These are phyloP conservation scores for Mesorhabditis spiculigera DNA, from an alignment of 2,888 invertebrate genomes.

Conservation along the genomic window DNA sequence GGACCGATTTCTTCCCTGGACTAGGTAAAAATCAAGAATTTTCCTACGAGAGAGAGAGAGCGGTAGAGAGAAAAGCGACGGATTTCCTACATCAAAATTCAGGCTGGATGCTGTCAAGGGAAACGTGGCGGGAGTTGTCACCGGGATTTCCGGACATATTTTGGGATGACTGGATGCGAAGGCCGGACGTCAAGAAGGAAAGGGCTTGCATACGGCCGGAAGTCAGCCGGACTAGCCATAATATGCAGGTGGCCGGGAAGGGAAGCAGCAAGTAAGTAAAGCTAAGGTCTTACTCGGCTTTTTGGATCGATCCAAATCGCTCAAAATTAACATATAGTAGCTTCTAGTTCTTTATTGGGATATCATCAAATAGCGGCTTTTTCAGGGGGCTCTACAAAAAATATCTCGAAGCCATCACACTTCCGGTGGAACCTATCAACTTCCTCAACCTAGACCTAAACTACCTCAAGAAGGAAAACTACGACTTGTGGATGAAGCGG, in stretches of 20 bases:
- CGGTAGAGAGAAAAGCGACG: neutral
- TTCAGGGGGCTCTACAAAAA: conserved; percentile 51
- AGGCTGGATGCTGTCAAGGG: conserved; percentile 81
- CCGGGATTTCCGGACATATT: conserved; percentile 80
- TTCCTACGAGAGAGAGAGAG: neutral
- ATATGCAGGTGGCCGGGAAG: conserved; percentile 79
- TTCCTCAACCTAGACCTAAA: conserved; percentile 84
- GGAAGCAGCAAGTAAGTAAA: conserved; percentile 72
- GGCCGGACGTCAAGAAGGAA: conserved; percentile 78
- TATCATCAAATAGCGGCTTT: conserved; percentile 33
- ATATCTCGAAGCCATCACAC: conserved; percentile 43
- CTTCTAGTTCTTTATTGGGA: conserved; percentile 23
- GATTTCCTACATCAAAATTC: neutral
- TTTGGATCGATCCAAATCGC: neutral
- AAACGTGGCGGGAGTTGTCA: conserved; percentile 79
- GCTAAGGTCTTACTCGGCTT: neutral
- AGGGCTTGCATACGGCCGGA: conserved; percentile 93
- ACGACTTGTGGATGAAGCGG: conserved; percentile 17
- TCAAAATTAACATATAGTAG: conserved; percentile 8
- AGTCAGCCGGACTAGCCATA: conserved; percentile 77
- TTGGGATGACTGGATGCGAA: conserved; percentile 99
- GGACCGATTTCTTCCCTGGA: conserved; percentile 95
- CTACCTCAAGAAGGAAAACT: conserved; percentile 74
- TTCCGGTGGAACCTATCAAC: conserved; percentile 69
- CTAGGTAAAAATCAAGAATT: conserved; percentile 29